phyloP scores from a whole-genome alignment of 2,888 invertebrate species.

The Amiota minor region DNA sequence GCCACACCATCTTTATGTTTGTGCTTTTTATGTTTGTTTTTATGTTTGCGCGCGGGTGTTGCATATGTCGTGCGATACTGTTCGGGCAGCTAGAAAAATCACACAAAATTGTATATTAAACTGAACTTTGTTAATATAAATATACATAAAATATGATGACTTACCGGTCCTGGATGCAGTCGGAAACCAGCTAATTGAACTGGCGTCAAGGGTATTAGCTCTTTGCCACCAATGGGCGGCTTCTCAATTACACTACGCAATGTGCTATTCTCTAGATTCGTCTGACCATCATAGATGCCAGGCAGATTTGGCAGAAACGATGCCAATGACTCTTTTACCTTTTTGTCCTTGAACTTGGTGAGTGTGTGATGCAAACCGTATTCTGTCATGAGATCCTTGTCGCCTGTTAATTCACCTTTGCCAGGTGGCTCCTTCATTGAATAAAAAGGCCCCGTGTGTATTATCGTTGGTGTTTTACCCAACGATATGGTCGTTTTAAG shows the following conservation, averaged over 20 bases:
- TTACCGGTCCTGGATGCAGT: slow-evolving; percentile 90
- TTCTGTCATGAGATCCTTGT: slow-evolving; percentile 96
- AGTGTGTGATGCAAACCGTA: slow-evolving; percentile 97
- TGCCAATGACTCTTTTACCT: slow-evolving; percentile 93
- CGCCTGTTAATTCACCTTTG: slow-evolving; percentile 94
- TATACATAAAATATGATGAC: slow-evolving; percentile 34
- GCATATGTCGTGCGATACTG: slow-evolving; percentile 95
- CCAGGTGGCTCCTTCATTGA: slow-evolving; percentile 97
- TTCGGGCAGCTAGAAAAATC: slow-evolving; percentile 82
- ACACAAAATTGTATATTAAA: neutral
- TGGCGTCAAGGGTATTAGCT: slow-evolving; percentile 87
- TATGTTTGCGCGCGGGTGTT: slow-evolving; percentile 92
- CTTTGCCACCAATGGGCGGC: slow-evolving; percentile 93
- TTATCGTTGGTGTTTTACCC: slow-evolving; percentile 97
- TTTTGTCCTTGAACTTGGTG: slow-evolving; percentile 97
- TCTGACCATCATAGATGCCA: slow-evolving; percentile 95
- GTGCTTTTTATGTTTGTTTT: slow-evolving; percentile 96
- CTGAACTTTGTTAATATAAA: no score
- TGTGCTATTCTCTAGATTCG: slow-evolving; percentile 85
- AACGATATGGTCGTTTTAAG: slow-evolving; percentile 97
- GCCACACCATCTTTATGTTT: slow-evolving; percentile 91
- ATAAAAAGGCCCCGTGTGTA: slow-evolving; percentile 98
- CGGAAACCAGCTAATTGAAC: slow-evolving; percentile 94
- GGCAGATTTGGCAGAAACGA: slow-evolving; percentile 96
- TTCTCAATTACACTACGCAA: slow-evolving; percentile 95